A percentile compares a stretch with the other conserved stretches of the same genome.
Evolutionary conservation across 2,797 vertebrate species (phyloP).

Genomic region (Tamandua tetradactyla): DNA sequence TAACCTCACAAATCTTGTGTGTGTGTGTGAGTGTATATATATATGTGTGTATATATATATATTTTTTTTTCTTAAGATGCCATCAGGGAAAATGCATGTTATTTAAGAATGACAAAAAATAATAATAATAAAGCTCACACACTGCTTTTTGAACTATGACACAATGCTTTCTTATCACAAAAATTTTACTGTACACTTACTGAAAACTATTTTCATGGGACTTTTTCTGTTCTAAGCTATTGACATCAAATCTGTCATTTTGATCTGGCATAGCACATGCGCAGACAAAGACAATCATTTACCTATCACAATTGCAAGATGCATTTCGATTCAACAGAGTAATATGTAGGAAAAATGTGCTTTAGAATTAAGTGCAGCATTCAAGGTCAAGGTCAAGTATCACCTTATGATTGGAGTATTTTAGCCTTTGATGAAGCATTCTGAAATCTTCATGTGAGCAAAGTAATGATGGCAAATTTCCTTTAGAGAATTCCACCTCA

Average conservation of each 20-base stretch:
- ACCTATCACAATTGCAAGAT: neutral
- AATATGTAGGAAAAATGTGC: neutral
- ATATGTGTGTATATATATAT: neutral
- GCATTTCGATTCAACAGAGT: neutral
- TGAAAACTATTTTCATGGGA: conserved; percentile 19
- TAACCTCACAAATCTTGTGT: neutral
- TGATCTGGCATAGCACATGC: neutral
- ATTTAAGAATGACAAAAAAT: neutral
- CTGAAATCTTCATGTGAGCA: neutral
- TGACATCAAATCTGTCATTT: neutral
- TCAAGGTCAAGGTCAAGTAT: neutral
- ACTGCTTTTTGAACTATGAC: neutral
- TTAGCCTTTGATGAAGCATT: neutral
- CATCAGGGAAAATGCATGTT: neutral
- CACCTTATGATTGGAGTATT: neutral
- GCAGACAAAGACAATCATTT: neutral
- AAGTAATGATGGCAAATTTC: neutral
- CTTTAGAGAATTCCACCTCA: neutral
- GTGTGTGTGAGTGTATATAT: neutral
- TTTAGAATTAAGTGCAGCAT: neutral
- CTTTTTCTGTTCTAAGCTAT: neutral
- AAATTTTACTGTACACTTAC: neutral
- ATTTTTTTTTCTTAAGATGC: neutral
- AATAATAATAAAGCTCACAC: no score
- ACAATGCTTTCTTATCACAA: neutral